A percentile compares a stretch with the other conserved stretches of the same genome.
These are phyloP conservation scores for Babyrousa celebensis DNA, from an alignment of 2,797 vertebrate species.

Conservation along the genomic window DNA sequence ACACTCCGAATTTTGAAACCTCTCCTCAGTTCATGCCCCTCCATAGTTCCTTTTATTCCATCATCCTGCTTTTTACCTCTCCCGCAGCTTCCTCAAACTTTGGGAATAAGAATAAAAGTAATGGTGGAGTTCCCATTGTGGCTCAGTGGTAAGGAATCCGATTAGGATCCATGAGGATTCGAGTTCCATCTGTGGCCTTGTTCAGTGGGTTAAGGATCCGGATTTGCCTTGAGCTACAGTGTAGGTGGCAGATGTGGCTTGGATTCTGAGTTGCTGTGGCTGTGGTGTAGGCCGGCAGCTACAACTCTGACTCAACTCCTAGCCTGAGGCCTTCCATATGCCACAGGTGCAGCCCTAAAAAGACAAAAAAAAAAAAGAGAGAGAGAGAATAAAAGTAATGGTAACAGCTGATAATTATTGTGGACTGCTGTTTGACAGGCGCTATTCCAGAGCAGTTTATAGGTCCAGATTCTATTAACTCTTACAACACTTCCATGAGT, in stretches of 20 bases:
- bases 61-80: not conserved
- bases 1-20: not conserved
- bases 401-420: not conserved
- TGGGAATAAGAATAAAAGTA: not conserved
- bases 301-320: no score
- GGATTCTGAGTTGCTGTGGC: no score
- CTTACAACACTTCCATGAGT: not conserved
- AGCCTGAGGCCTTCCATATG: no score
- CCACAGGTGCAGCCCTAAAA: no score
- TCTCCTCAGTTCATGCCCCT: not conserved
- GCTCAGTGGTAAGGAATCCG: no score
- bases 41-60: not conserved
- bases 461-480: not conserved
- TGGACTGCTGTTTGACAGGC: not conserved
- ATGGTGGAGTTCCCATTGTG: not conserved
- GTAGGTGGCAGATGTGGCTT: no score
- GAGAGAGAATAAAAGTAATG: not conserved
- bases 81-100: not conserved
- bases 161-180: no score
- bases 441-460: not conserved
- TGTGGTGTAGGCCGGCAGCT: no score
- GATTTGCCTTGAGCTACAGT: no score
- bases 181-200: no score
- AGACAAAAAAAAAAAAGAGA: no score
- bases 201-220: no score